These are phyloP conservation scores for Tinea semifulvella DNA, from an alignment of 2,888 invertebrate species.

Conservation along the genomic window DNA sequence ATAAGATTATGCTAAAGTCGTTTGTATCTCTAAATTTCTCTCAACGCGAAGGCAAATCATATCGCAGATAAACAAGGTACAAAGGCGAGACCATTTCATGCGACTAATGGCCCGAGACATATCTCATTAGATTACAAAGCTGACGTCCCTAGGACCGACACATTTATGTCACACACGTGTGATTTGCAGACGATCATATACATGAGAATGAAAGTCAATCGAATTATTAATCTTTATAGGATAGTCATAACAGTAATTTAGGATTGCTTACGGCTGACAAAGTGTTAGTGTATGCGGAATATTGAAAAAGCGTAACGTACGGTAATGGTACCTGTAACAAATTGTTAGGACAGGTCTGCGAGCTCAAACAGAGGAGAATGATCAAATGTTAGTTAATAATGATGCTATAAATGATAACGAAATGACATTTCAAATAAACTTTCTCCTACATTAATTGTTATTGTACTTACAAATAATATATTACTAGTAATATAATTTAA, in stretches of 20 bases:
- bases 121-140: conserved; percentile 30
- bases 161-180: conserved; percentile 13
- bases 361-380: background rate
- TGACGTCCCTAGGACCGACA: conserved; percentile 8
- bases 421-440: background rate
- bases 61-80: conserved; percentile 12
- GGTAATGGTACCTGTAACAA: conserved; percentile 11
- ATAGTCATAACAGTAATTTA: conserved; percentile 25
- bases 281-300: conserved; percentile 8
- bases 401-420: background rate
- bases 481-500: too few species aligned
- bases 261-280: conserved; percentile 25
- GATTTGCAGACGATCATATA: conserved; percentile 23
- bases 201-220: conserved; percentile 24
- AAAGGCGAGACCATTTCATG: conserved; percentile 18
- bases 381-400: conserved; percentile 7
- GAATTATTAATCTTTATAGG: conserved; percentile 17
- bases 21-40: background rate
- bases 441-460: background rate
- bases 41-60: conserved; percentile 1
- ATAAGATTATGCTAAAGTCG: background rate
- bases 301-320: conserved; percentile 12
- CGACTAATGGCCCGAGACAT: conserved; percentile 23
- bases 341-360: background rate
- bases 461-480: background rate